Evolutionary conservation across 2,888 invertebrate genomes (phyloP), one percentile per base, ranked within the genome.

Genomic region (Acronicta leporina): DNA sequence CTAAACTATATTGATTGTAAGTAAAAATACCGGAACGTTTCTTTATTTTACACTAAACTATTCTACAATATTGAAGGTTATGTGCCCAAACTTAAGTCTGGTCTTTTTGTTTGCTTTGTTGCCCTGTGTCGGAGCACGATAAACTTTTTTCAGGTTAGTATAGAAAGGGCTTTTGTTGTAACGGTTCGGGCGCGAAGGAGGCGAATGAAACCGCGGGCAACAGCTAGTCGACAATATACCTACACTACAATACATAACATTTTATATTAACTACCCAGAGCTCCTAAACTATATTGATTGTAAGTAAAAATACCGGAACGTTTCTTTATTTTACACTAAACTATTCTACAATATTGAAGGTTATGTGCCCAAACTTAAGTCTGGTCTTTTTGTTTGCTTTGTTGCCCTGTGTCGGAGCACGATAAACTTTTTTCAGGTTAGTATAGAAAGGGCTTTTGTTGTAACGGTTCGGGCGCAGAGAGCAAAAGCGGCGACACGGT

Each of bases 381-480:
- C n/a, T n/a, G 27, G 52, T 45, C 63, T 72, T 79, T n/a, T n/a
- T n/a, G n/a, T n/a, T 76, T 77, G 70, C 70, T 75, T 63, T 57
- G 67, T 68, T 60, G 61, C 57, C 54, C 54, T 72, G 55, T 71
- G 71, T 75, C 70, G 75, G 73, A 71, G 73, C 71, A 70, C 72
- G 71, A 61, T 77, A 70, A 84, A 81, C 77, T 76, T 83, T 20
- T 85, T 86, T 84, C 79, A 81, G 75, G 75, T 78, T 81, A 77
- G 79, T 77, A 82, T 73, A 80, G 79, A 81, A 86, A 82, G 79
- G 81, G 83, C 82, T 85, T 74, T 88, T 90, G 87, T 88, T 85
- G 79, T 71, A 61, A 68, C 69, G 79, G 76, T 79, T 81, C 70
- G 77, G 78, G 80, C 79, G 77, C 81, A 76, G 82, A 77, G 78